phyloP scores from a whole-genome alignment of 2,113 vertebrate species.

The Eurypyga helias region DNA sequence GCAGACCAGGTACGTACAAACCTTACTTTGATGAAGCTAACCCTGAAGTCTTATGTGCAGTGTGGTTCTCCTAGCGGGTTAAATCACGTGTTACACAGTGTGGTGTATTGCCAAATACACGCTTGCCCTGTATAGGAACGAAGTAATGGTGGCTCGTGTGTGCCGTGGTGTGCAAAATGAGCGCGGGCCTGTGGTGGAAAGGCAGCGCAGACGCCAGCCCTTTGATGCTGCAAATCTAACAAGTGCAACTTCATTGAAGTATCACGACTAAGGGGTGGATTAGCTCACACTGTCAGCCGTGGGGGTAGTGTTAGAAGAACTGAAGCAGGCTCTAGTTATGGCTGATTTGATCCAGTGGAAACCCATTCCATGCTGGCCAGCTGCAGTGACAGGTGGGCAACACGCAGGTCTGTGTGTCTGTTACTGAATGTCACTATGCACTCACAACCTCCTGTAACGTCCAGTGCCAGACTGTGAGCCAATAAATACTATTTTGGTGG shows the following conservation, averaged over 20 bases:
- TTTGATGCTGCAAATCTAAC: neutral
- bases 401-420: accelerated
- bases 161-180: neutral
- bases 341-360: neutral
- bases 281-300: neutral
- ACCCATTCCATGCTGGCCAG: neutral
- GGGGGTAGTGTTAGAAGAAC: neutral
- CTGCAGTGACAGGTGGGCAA: neutral
- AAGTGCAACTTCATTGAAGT: neutral
- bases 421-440: neutral
- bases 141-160: neutral
- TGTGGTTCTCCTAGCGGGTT: neutral
- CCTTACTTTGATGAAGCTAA: neutral
- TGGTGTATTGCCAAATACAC: neutral
- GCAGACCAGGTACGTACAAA: constrained; percentile 92
- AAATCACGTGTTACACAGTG: neutral
- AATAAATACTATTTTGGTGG: neutral
- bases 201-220: neutral
- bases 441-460: neutral
- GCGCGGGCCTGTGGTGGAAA: neutral
- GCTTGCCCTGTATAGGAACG: neutral
- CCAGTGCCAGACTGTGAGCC: neutral
- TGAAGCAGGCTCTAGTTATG: neutral
- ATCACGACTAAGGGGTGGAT: accelerated
- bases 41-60: neutral